Conservation (phyloP, 2,888 invertebrate genomes). For the Diaperis boleti region DNA sequence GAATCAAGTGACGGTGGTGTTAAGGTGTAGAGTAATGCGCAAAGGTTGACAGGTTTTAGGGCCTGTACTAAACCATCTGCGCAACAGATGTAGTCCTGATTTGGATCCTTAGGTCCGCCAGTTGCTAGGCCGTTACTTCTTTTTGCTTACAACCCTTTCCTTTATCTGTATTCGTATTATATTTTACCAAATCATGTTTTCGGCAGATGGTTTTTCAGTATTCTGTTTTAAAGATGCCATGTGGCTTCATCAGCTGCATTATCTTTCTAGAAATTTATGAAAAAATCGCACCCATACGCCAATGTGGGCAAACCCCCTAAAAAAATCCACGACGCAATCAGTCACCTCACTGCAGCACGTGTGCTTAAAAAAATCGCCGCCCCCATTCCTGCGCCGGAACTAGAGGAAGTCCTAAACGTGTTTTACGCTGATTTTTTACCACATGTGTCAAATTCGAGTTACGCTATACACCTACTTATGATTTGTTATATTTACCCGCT, state of each 20-base stretch:
- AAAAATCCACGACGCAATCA: constrained; percentile 40
- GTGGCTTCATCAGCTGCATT: constrained; percentile 63
- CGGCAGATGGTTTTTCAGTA: constrained; percentile 62
- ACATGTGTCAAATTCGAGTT: constrained; percentile 48
- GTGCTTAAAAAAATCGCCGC: constrained; percentile 39
- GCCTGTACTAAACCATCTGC: constrained; percentile 60
- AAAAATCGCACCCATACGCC: constrained; percentile 22
- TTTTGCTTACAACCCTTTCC: constrained; percentile 62
- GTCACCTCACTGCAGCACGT: constrained; percentile 43
- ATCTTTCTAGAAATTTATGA: constrained; percentile 49
- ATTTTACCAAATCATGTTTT: constrained; percentile 64
- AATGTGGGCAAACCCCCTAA: constrained; percentile 26
- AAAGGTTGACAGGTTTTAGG: constrained; percentile 45
- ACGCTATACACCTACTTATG: constrained; percentile 49
- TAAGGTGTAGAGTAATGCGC: constrained; percentile 48
- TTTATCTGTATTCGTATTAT: constrained; percentile 59
- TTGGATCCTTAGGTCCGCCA: constrained; percentile 61
- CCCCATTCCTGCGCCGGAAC: constrained; percentile 38
- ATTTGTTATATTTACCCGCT: constrained; percentile 49
- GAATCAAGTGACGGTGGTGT: constrained; percentile 49
- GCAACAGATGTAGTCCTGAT: constrained; percentile 65
- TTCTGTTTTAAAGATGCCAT: constrained; percentile 62
- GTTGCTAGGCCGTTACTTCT: constrained; percentile 63
- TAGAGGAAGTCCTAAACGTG: constrained; percentile 42
- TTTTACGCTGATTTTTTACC: constrained; percentile 49